phyloP scores from a whole-genome alignment of 2,113 vertebrate genomes.

The Empidonax traillii region DNA sequence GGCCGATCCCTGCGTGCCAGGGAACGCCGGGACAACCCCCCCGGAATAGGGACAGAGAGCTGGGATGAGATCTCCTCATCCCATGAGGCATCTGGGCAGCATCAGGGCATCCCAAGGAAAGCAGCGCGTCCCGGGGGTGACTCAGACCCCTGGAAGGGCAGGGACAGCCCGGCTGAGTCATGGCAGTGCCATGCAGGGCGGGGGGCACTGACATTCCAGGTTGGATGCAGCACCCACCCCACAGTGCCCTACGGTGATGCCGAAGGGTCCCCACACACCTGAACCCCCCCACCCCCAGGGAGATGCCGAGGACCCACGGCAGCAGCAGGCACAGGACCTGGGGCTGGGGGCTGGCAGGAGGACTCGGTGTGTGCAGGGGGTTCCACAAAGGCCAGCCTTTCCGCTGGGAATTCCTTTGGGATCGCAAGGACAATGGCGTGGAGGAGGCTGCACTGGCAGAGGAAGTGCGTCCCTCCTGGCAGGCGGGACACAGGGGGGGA shows the following conservation, averaged over 20 bases:
- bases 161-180: not conserved
- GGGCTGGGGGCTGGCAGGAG: not conserved
- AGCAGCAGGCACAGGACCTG: not conserved
- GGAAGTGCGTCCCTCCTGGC: not conserved
- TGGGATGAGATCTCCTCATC: not conserved
- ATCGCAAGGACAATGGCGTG: not conserved
- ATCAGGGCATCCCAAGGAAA: not conserved
- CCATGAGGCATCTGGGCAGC: not conserved
- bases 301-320: not conserved
- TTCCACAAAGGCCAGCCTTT: conserved; percentile 20
- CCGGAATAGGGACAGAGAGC: fast-evolving
- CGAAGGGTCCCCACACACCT: not conserved
- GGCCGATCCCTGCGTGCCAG: not conserved
- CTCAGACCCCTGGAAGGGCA: not conserved
- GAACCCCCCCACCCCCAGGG: too few species aligned
- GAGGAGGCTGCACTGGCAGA: not conserved
- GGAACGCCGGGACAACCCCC: not conserved
- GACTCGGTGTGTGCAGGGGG: not conserved
- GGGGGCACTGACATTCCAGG: not conserved
- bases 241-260: not conserved
- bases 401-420: not conserved
- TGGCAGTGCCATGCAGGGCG: not conserved
- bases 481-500: not conserved
- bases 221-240: not conserved
- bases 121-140: not conserved